A percentile compares a stretch with the other conserved stretches of the same genome.
phyloP scores from a whole-genome alignment of 2,113 vertebrate species.

The Tursiops truncatus region DNA sequence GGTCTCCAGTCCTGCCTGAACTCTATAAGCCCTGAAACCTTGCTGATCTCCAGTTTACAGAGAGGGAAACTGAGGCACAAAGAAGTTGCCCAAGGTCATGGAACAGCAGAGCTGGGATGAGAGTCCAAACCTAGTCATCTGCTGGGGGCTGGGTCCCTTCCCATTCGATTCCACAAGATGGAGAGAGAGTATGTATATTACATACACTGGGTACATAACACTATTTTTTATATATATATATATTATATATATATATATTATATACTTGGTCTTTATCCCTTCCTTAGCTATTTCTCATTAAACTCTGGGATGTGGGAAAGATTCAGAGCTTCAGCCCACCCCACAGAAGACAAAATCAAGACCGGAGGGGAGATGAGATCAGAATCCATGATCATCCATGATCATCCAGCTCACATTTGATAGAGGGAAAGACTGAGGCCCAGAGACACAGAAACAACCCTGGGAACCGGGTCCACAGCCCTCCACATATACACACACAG shows the following conservation, averaged over 20 bases:
- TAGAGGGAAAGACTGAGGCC: not conserved
- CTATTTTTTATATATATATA: no score
- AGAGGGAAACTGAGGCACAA: not conserved
- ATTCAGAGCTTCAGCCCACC: not conserved
- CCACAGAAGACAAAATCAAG: not conserved
- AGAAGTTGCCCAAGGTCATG: not conserved
- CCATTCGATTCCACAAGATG: not conserved
- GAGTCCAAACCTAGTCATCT: not conserved
- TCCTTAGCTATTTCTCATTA: not conserved
- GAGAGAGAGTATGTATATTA: not conserved
- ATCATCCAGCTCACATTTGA: not conserved
- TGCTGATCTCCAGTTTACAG: not conserved
- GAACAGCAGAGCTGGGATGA: not conserved
- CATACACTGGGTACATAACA: no score
- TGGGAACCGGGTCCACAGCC: not conserved
- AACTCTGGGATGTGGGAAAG: not conserved
- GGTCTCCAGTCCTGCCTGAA: not conserved
- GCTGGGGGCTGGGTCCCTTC: not conserved
- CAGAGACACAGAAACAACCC: not conserved
- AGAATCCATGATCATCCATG: not conserved
- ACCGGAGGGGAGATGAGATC: not conserved
- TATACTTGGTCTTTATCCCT: not conserved
- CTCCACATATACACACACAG: not conserved
- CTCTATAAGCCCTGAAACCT: not conserved
- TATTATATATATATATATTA: not conserved